Conservation (phyloP, 2,888 invertebrate species). For the Alentia gelatinosa region DNA sequence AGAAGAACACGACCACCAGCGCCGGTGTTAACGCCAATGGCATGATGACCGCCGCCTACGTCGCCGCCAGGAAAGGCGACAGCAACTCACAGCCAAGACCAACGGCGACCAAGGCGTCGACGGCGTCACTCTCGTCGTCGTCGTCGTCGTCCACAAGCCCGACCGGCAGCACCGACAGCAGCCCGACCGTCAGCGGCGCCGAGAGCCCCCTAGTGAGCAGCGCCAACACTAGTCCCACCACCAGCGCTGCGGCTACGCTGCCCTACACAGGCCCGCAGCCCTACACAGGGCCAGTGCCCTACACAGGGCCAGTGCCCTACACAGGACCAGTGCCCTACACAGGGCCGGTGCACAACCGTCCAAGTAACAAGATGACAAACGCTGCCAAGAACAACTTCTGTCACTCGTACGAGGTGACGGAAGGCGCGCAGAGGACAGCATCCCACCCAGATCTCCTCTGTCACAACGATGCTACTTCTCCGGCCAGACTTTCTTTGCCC, state of each 20-base stretch:
- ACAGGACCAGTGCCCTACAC: not conserved
- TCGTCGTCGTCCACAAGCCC: not conserved
- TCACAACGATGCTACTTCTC: conserved; percentile 14
- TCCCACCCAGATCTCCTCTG: conserved; percentile 89
- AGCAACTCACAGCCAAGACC: not conserved
- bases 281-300: too few relatives aligned
- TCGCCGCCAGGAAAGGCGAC: not conserved
- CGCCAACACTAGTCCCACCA: conserved; percentile 6
- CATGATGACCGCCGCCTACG: not conserved
- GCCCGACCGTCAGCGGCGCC: not conserved
- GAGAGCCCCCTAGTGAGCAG: not conserved
- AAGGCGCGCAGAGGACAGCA: not conserved
- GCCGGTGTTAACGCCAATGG: not conserved
- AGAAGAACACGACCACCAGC: not conserved
- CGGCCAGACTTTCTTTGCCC: not conserved
- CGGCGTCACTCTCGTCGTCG: not conserved
- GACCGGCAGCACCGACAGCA: conserved; percentile 39
- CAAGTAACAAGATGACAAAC: not conserved
- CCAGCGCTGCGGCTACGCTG: not conserved
- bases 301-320: too few relatives aligned
- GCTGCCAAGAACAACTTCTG: not conserved
- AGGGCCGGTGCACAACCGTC: not conserved
- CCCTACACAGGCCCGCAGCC: too few relatives aligned
- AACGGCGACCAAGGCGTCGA: not conserved
- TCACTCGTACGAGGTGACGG: conserved; percentile 5